phyloP scores from a whole-genome alignment of 1,140 invertebrate genomes.

The Sarcophaga bullata region DNA sequence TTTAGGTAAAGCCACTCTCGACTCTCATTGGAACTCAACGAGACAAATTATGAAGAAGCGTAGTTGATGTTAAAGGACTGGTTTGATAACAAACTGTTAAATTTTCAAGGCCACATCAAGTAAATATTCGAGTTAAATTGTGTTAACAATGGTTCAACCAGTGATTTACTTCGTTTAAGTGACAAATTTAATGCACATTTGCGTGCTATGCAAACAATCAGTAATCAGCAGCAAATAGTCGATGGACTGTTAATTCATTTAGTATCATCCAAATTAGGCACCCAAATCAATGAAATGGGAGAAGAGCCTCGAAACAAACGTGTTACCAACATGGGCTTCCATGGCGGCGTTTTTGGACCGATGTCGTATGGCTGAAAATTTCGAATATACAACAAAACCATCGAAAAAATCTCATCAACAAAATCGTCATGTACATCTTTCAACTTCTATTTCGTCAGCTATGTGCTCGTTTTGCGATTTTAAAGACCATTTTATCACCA shows the following conservation, averaged over 20 bases:
- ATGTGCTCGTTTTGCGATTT: conserved; percentile 27
- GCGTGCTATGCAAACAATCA: conserved; percentile 35
- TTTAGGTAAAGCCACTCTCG: not conserved
- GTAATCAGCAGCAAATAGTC: conserved; percentile 2
- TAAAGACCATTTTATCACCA: conserved; percentile 31
- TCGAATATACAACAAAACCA: not conserved
- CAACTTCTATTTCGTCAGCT: not conserved
- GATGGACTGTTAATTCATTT: conserved; percentile 14
- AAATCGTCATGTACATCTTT: not conserved
- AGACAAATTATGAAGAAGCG: conserved; percentile 25
- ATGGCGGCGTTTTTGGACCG: conserved; percentile 22
- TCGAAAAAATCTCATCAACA: not conserved
- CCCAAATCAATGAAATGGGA: conserved; percentile 16
- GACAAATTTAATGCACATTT: conserved; percentile 25
- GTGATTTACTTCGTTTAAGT: not conserved
- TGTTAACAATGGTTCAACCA: not conserved
- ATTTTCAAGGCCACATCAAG: conserved; percentile 23
- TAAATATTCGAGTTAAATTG: conserved; percentile 11
- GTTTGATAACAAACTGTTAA: conserved; percentile 32
- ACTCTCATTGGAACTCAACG: conserved; percentile 12
- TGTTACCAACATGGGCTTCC: conserved; percentile 9
- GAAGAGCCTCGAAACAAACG: not conserved
- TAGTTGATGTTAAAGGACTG: not conserved
- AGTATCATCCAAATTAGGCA: conserved; percentile 6
- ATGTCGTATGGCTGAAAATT: conserved; percentile 12